A percentile compares a stretch with the other conserved stretches of the same genome.
phyloP scores from a whole-genome alignment of 2,888 invertebrate genomes.

The Xestia xanthographa region DNA sequence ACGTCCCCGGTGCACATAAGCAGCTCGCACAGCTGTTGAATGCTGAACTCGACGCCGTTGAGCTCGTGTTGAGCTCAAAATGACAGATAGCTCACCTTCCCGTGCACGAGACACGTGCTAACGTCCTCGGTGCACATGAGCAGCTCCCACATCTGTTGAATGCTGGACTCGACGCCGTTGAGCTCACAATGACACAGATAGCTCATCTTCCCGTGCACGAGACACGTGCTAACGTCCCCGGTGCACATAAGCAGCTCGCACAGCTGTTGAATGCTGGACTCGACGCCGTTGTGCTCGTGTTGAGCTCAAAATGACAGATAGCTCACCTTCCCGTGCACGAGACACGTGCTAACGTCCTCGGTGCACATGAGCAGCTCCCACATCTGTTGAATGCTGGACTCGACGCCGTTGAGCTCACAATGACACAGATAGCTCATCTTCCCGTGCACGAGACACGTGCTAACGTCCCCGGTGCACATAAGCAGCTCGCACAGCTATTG shows the following conservation, averaged over 20 bases:
- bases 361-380: constrained; percentile 92
- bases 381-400: constrained; percentile 78
- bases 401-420: constrained; percentile 70
- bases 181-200: not conserved
- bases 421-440: constrained; percentile 72
- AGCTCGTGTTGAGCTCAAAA: constrained; percentile 76
- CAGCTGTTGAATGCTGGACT: constrained; percentile 78
- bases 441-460: constrained; percentile 94
- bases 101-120: constrained; percentile 94
- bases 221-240: constrained; percentile 92
- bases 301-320: not conserved
- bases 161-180: constrained; percentile 75
- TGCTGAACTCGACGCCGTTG: constrained; percentile 76
- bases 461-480: constrained; percentile 93
- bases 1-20: constrained; percentile 93
- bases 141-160: constrained; percentile 82
- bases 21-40: constrained; percentile 86
- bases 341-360: constrained; percentile 92
- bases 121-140: constrained; percentile 93
- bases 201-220: constrained; percentile 92
- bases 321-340: constrained; percentile 92
- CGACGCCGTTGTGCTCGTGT: constrained; percentile 77
- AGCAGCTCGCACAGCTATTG: constrained; percentile 88
- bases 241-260: constrained; percentile 92
- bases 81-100: constrained; percentile 76